These are phyloP conservation scores for Physeter macrocephalus DNA, from an alignment of 2,113 vertebrate genomes.

Conservation along the genomic window DNA sequence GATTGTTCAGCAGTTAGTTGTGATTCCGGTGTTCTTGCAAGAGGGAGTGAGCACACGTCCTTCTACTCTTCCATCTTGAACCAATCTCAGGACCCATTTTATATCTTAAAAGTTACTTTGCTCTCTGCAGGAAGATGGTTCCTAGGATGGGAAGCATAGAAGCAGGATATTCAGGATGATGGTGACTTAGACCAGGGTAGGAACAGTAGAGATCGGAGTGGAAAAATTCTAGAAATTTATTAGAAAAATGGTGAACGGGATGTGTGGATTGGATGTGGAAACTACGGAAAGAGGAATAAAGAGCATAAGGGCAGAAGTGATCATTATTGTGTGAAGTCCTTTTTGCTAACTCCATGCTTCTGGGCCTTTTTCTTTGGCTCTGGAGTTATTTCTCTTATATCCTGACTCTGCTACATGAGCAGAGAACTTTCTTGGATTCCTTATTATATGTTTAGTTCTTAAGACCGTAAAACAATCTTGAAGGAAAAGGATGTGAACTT, in stretches of 20 bases:
- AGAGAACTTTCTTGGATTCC: not conserved
- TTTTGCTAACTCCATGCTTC: not conserved
- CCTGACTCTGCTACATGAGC: not conserved
- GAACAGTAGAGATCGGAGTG: not conserved
- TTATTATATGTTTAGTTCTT: not conserved
- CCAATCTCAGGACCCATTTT: not conserved
- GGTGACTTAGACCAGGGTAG: not conserved
- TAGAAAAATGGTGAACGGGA: not conserved
- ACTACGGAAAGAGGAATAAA: not conserved
- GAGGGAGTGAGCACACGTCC: too few relatives aligned
- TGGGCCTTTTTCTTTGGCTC: not conserved
- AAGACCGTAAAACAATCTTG: not conserved
- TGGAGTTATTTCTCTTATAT: not conserved
- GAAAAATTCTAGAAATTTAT: not conserved
- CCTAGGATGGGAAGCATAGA: not conserved
- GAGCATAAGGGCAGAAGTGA: not conserved
- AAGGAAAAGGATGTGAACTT: not conserved
- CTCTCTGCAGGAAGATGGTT: not conserved
- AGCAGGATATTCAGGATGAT: not conserved
- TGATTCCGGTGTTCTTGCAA: fast-evolving
- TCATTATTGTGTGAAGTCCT: fast-evolving
- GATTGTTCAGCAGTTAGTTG: too few relatives aligned
- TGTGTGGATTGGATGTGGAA: too few relatives aligned
- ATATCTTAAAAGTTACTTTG: not conserved
- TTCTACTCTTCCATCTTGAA: too few relatives aligned